Percentiles rank a stretch among this genome's conserved stretches.
Evolutionary conservation across 2,797 vertebrate genomes (phyloP).

Genomic region (Ammospiza maritima): DNA sequence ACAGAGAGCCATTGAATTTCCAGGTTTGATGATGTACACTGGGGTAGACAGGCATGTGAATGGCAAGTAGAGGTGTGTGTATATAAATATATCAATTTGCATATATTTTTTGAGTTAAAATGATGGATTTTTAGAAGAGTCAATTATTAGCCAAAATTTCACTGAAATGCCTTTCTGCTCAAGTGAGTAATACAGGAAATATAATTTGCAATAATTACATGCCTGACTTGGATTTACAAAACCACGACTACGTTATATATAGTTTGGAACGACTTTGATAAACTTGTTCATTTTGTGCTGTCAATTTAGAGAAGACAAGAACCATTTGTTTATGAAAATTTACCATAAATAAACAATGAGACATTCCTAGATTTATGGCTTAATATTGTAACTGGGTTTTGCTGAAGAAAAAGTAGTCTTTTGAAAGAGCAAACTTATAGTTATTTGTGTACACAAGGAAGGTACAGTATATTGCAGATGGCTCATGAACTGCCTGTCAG

Average conservation of each 20-base stretch:
- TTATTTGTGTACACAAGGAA: constrained; percentile 35
- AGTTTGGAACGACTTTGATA: constrained; percentile 38
- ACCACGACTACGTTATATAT: background rate
- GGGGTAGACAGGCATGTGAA: background rate
- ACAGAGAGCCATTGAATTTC: background rate
- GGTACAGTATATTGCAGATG: background rate
- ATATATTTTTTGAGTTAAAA: background rate
- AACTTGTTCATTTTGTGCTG: constrained; percentile 43
- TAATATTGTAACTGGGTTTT: constrained; percentile 23
- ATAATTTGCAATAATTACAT: background rate
- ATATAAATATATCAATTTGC: background rate
- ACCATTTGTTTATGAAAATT: constrained; percentile 36
- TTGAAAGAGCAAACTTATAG: background rate
- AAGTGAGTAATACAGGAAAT: constrained; percentile 5
- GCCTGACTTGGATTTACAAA: constrained; percentile 5
- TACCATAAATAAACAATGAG: constrained; percentile 2
- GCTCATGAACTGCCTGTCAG: background rate
- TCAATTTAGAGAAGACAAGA: constrained; percentile 47
- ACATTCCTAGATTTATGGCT: constrained; percentile 29
- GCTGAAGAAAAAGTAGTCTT: background rate
- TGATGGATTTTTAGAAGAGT: background rate
- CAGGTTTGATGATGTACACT: background rate
- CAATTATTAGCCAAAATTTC: background rate
- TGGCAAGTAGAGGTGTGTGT: background rate
- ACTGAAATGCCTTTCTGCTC: background rate